These are phyloP conservation scores for Rhagonycha fulva DNA, from an alignment of 2,888 invertebrate genomes.

Conservation along the genomic window DNA sequence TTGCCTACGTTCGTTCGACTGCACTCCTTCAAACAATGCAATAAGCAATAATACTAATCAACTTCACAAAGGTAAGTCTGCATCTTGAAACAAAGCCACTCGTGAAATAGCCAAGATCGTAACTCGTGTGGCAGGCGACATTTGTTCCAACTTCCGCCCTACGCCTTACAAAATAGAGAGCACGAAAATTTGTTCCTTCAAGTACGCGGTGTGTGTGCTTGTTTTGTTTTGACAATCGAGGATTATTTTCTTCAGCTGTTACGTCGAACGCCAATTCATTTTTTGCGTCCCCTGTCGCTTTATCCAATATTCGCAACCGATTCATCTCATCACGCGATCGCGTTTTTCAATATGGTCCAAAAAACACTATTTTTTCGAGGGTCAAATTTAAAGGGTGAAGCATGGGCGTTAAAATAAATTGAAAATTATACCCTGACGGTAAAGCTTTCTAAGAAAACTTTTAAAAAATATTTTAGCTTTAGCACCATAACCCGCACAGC, in stretches of 20 bases:
- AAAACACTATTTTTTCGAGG: no score
- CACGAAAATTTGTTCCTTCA: slow-evolving; percentile 21
- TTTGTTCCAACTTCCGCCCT: slow-evolving; percentile 37
- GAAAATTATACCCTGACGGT: no score
- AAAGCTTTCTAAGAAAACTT: no score
- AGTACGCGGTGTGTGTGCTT: neutral
- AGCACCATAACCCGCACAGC: no score
- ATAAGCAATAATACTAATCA: slow-evolving; percentile 3
- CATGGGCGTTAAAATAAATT: no score
- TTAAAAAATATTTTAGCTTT: no score
- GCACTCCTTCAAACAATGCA: slow-evolving; percentile 36
- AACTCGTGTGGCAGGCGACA: slow-evolving; percentile 36
- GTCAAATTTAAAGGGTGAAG: no score
- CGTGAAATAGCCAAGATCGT: slow-evolving; percentile 36
- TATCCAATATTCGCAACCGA: no score
- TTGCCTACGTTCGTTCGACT: slow-evolving; percentile 36
- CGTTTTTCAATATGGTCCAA: no score
- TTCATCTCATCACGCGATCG: no score
- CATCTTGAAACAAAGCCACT: slow-evolving; percentile 23
- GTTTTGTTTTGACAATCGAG: neutral
- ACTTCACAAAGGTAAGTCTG: slow-evolving; percentile 27
- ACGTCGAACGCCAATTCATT: no score
- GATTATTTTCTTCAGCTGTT: neutral
- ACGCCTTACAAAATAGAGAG: slow-evolving; percentile 31
- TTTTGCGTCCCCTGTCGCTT: no score